Evolutionary conservation across 2,888 invertebrate genomes (phyloP).

Genomic region (Chalcosyrphus nemorum): DNA sequence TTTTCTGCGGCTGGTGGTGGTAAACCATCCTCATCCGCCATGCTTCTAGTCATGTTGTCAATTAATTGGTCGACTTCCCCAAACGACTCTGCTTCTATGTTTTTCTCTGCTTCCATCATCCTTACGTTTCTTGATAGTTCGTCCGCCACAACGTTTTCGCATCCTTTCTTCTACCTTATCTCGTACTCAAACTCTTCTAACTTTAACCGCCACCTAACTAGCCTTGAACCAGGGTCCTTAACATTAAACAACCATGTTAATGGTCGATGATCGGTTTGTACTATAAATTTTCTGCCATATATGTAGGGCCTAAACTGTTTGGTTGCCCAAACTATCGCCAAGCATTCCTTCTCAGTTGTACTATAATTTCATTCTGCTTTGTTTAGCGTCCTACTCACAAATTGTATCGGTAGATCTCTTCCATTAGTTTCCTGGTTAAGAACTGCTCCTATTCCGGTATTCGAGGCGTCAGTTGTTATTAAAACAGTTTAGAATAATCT

Average conservation of each 20-base stretch:
- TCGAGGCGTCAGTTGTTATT: slow-evolving; percentile 74
- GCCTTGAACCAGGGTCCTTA: slow-evolving; percentile 76
- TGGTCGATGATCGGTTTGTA: slow-evolving; percentile 79
- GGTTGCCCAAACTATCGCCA: slow-evolving; percentile 77
- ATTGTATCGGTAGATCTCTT: neutral
- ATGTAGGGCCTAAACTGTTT: slow-evolving; percentile 78
- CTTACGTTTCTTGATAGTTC: neutral
- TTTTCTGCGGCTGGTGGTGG: neutral
- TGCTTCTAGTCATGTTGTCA: neutral
- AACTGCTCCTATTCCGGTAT: neutral
- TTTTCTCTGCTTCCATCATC: neutral
- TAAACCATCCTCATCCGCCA: neutral
- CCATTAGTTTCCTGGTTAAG: neutral
- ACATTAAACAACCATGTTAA: slow-evolving; percentile 76
- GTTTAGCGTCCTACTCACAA: neutral
- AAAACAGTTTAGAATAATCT: slow-evolving; percentile 46
- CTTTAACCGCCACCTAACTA: neutral
- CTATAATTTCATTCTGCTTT: neutral
- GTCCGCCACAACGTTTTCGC: neutral
- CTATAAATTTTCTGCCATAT: slow-evolving; percentile 77
- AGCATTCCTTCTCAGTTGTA: neutral
- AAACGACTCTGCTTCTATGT: neutral
- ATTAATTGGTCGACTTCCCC: neutral
- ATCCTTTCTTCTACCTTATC: neutral
- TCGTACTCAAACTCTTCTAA: neutral